Percentiles rank a stretch among this genome's conserved stretches.
These are phyloP conservation scores for Toxotes chatareus DNA, from an alignment of 2,113 vertebrate species.

Conservation along the genomic window DNA sequence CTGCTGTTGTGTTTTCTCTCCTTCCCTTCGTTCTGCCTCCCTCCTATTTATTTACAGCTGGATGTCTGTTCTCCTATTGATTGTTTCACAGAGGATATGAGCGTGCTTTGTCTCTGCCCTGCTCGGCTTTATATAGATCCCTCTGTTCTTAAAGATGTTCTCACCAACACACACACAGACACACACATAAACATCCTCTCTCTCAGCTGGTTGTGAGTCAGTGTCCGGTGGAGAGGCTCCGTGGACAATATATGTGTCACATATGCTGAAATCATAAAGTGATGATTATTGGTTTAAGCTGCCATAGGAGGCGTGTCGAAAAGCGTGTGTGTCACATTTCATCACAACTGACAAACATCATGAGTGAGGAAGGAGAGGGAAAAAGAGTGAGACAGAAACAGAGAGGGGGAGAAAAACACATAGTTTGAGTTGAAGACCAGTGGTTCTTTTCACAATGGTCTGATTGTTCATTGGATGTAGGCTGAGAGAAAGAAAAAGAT, in stretches of 20 bases:
- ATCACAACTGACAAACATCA: conserved; percentile 68
- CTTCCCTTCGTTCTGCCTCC: conserved; percentile 31
- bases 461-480: conserved; percentile 69
- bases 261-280: conserved; percentile 62
- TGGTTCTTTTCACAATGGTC: conserved; percentile 66
- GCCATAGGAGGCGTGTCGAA: conserved; percentile 39
- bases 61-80: conserved; percentile 53
- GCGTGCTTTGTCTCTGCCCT: conserved; percentile 49
- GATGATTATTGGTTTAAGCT: conserved; percentile 66
- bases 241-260: conserved; percentile 31
- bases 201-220: conserved; percentile 49
- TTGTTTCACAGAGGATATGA: conserved; percentile 76
- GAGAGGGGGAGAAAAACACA: conserved; percentile 35
- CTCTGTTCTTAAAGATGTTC: conserved; percentile 56
- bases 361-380: conserved; percentile 20
- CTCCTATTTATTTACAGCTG: conserved; percentile 73
- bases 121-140: conserved; percentile 64
- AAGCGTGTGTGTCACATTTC: conserved; percentile 70
- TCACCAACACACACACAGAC: conserved; percentile 28
- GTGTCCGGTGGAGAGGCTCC: conserved; percentile 32
- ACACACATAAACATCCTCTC: conserved; percentile 41
- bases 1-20: conserved; percentile 60
- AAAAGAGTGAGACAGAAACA: conserved; percentile 20
- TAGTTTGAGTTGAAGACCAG: conserved; percentile 51
- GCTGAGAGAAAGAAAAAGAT: conserved; percentile 58